A percentile compares a stretch with the other conserved stretches of the same genome.
Evolutionary conservation across 2,888 invertebrate genomes (phyloP).

Genomic region (Ypsolopha scabrella): DNA sequence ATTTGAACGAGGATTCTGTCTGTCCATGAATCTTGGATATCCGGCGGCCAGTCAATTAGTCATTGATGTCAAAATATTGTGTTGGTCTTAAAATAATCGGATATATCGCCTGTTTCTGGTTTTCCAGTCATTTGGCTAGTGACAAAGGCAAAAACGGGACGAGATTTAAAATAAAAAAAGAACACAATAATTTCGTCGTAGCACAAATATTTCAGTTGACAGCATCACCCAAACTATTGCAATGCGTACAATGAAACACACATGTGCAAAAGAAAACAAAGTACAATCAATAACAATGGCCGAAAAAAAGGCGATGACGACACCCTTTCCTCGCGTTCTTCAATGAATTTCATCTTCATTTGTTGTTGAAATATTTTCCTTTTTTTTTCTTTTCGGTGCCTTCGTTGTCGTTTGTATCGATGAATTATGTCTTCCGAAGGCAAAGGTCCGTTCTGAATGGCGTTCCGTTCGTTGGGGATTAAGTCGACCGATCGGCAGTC

Average conservation of each 20-base stretch:
- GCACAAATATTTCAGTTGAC: background rate
- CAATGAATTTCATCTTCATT: background rate
- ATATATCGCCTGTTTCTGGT: slow-evolving; percentile 19
- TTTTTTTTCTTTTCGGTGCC: background rate
- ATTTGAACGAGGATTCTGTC: slow-evolving; percentile 26
- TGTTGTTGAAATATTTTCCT: background rate
- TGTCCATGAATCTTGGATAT: slow-evolving; percentile 46
- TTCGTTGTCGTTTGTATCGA: slow-evolving; percentile 6
- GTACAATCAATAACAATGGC: background rate
- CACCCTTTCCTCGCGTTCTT: background rate
- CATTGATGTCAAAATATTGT: slow-evolving; percentile 58
- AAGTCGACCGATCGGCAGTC: slow-evolving; percentile 48
- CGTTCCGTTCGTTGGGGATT: slow-evolving; percentile 24
- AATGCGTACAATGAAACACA: background rate
- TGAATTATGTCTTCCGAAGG: slow-evolving; percentile 8
- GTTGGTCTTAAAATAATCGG: slow-evolving; percentile 43
- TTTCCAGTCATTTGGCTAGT: background rate
- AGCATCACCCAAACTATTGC: no score
- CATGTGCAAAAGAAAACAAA: background rate
- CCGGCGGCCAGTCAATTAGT: slow-evolving; percentile 52
- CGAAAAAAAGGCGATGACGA: background rate
- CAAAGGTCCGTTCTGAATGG: slow-evolving; percentile 11
- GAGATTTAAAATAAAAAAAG: background rate
- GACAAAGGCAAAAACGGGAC: background rate
- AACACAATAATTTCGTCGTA: no score